These are phyloP conservation scores for Drosophila pandora DNA, from an alignment of 1,140 invertebrate species.

Conservation along the genomic window DNA sequence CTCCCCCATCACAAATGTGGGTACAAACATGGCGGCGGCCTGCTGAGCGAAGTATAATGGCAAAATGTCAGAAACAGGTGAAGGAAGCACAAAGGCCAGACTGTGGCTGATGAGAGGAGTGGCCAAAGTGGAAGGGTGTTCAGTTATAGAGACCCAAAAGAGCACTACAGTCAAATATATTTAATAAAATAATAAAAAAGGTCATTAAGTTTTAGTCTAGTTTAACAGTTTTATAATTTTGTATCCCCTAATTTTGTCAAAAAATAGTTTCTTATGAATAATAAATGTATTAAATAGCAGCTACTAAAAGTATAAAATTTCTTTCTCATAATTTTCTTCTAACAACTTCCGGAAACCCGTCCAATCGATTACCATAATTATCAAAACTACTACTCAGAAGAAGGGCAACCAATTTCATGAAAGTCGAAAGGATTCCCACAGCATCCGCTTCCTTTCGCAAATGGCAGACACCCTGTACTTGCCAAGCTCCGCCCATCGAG, in stretches of 20 bases:
- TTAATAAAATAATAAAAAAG: too few species aligned
- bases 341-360: background rate
- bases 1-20: conserved; percentile 1
- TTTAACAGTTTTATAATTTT: background rate
- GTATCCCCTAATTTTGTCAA: background rate
- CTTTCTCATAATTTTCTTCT: background rate
- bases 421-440: conserved; percentile 45
- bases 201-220: too few species aligned
- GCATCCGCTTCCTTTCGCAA: conserved; percentile 28
- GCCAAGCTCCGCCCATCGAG: conserved; percentile 67
- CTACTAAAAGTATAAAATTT: background rate
- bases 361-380: conserved; percentile 37
- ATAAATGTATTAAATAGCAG: background rate
- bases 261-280: background rate
- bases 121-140: background rate
- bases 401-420: conserved; percentile 6
- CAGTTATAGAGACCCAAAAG: background rate
- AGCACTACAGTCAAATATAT: conserved; percentile 16
- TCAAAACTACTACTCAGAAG: background rate
- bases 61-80: conserved; percentile 77
- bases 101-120: background rate
- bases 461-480: conserved; percentile 66
- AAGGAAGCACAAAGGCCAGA: conserved; percentile 41
- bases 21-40: conserved; percentile 69
- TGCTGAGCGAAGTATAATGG: conserved; percentile 72